Base-by-base conservation (phyloP, 2,797 vertebrate genomes). In the Hippocampus kuda region DNA sequence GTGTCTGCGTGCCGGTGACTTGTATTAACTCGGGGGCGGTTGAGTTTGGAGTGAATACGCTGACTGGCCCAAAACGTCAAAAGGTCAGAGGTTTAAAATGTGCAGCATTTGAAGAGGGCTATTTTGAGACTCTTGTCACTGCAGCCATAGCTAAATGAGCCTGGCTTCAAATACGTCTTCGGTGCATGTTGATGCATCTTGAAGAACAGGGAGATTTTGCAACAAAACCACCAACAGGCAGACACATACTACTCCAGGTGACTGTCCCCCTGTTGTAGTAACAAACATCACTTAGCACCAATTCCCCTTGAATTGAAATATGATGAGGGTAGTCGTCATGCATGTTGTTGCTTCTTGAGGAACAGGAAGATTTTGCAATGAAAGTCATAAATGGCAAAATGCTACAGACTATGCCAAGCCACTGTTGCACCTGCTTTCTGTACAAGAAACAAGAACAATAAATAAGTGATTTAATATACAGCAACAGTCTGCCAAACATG, bases 21-120 rank as follows among this genome's bases (percentile, higher is more conserved):
- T 26, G n/a, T 10, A 24, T 53, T 70, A 5, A 56, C 49, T 5
- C 34, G 5, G 18, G 41, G 34, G 22, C 13, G 70, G 22, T 66
- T 59, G 46, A 42, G 59, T 44, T 11, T 77, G 51, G 26, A 26
- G 56, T 49, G 61, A 70, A 70, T 72, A 41, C 49, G 59, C 62
- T 75, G 74, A 62, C 63, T 66, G 66, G 70, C 73, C 53, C 5
- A 67, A 75, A 75, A 80, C 84, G 78, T 38, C 66, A 78, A 90
- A 91, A 91, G 89, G 89, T 91, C 90, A 91, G 85, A 77, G 79
- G 78, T 81, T 71, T 41, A 77, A 68, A 38, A 78, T 79, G 73
- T 80, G 79, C 24, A 65, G 44, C 24, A 46, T 46, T 46, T 65
- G 11, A 26, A 15, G 26, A 59, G 57, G 62, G 70, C 86, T 92